Conservation (phyloP, 2,113 vertebrate genomes). For the Indri indri region DNA sequence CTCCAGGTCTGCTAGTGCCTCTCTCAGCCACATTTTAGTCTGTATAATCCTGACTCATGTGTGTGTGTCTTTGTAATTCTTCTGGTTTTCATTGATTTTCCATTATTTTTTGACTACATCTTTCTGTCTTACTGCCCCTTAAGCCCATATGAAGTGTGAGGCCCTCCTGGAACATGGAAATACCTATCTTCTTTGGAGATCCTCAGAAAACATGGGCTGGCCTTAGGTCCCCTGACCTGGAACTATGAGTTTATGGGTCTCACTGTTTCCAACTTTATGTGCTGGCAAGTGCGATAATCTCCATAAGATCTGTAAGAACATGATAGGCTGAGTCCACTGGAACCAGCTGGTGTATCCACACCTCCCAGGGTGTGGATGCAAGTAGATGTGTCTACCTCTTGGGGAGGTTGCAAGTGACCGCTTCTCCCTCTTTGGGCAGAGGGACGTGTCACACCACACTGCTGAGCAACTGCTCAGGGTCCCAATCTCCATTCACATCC, state of each 20-base stretch:
- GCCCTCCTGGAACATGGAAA: not conserved
- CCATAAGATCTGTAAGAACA: not conserved
- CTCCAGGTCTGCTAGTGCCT: not conserved
- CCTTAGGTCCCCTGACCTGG: not conserved
- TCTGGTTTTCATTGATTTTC: not conserved
- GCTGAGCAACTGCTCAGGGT: not conserved
- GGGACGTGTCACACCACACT: rapidly evolving
- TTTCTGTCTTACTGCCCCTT: not conserved
- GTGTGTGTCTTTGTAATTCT: not conserved
- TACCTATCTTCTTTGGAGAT: too few relatives aligned
- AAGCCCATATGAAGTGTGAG: not conserved
- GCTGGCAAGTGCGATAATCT: not conserved
- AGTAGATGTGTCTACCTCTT: rapidly evolving
- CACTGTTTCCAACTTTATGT: not conserved
- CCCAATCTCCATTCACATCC: not conserved
- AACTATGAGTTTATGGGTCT: not conserved
- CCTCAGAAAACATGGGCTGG: not conserved
- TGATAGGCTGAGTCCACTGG: not conserved
- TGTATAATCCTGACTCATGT: not conserved
- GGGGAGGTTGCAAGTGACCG: too few relatives aligned
- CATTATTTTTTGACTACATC: not conserved
- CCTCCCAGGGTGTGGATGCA: not conserved
- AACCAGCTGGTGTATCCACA: rapidly evolving
- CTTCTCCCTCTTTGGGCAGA: not conserved
- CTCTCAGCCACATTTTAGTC: not conserved